Conservation (phyloP, 2,113 vertebrate species). For the Daboia siamensis region DNA sequence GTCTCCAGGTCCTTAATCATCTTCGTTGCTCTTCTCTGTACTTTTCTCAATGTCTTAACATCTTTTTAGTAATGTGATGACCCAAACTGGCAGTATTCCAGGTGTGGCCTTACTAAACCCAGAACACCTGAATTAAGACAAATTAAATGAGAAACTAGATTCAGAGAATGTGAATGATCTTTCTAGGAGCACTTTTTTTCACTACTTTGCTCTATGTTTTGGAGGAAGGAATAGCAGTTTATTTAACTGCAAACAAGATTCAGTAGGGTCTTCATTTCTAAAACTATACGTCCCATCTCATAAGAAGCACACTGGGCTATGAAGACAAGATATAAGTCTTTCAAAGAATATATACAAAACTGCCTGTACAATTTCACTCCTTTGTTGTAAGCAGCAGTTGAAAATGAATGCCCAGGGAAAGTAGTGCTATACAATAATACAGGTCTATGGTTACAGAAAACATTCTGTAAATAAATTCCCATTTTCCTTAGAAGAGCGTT, state of each 20-base stretch:
- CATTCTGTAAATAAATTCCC: background rate
- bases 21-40: background rate
- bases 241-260: background rate
- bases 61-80: background rate
- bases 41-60: background rate
- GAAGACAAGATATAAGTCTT: background rate
- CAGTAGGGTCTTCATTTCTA: background rate
- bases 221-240: background rate
- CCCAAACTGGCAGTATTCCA: background rate
- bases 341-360: background rate
- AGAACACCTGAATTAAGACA: background rate
- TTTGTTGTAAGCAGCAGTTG: background rate
- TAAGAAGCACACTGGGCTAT: background rate
- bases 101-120: background rate
- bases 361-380: background rate
- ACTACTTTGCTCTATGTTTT: background rate
- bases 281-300: background rate
- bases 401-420: background rate
- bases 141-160: background rate
- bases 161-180: background rate
- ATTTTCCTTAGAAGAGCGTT: background rate
- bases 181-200: background rate
- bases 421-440: background rate
- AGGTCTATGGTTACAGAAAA: background rate
- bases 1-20: background rate